Conservation (phyloP, 1,140 invertebrate species). For the Plutomurus gul region DNA sequence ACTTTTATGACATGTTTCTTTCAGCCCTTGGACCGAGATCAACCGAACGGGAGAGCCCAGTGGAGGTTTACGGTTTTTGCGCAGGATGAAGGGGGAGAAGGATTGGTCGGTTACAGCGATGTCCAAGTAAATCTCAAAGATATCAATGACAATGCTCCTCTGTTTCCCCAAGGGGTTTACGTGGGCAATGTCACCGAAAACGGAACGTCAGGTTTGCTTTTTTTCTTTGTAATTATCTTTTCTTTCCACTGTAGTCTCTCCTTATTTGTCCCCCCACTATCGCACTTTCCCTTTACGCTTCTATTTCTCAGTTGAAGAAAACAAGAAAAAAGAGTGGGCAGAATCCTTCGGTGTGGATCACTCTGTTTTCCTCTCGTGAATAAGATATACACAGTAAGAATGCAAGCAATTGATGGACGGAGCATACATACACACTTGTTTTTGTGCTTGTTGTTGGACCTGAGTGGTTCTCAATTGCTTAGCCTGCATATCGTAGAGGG, state of each 20-base stretch:
- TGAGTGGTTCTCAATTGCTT: neutral
- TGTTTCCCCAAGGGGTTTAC: constrained; percentile 92
- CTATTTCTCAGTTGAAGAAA: no score
- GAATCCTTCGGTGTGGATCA: no score
- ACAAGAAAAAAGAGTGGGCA: no score
- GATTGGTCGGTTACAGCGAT: constrained; percentile 95
- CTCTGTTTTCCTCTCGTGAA: no score
- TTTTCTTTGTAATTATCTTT: constrained; percentile 13
- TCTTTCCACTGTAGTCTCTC: neutral
- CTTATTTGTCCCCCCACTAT: neutral
- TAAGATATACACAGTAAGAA: no score
- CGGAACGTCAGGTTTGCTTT: constrained; percentile 76
- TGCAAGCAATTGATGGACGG: no score
- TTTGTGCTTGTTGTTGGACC: no score
- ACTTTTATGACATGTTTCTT: no score
- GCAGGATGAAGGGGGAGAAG: constrained; percentile 94
- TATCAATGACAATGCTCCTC: constrained; percentile 92
- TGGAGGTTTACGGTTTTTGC: constrained; percentile 98
- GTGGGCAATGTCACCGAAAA: constrained; percentile 95
- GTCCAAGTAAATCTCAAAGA: constrained; percentile 68
- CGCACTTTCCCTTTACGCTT: neutral
- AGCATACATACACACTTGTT: no score
- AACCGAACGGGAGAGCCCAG: constrained; percentile 91
- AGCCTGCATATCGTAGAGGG: no score
- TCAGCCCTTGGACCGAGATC: constrained; percentile 92